Base-by-base conservation (phyloP, 2,113 vertebrate species). In the Burhinus bistriatus region DNA sequence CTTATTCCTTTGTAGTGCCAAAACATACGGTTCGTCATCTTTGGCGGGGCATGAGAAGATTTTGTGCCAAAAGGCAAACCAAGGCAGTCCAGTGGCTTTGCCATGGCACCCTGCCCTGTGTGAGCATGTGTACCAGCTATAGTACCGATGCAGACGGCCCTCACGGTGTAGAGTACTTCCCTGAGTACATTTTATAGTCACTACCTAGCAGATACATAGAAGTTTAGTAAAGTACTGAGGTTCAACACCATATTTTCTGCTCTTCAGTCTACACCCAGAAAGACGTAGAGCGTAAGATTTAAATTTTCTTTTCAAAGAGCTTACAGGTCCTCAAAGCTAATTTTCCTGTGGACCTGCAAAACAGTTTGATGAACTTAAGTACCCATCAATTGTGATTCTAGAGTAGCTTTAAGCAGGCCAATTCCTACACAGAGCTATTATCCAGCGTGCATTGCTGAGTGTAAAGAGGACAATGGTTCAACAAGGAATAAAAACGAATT, bases 401-500 rank as follows among this genome's bases (percentile, higher is more conserved):
- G 15, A 30, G 61, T 19, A 52, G 49, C 55, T 95, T 90, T 85
- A 90, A 89, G 19, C 42, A 83, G 70, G 64, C 55, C 58, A 45
- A 10, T 66, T 54, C 83, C 78, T 78, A 78, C 65, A 69, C 1
- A 51, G 71, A 86, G 62, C 40, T 36, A 89, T 93, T 94, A 93
- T 76, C 94, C 70, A 62, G 57, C 0, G 5, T 78, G 83, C 20
- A 72, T 86, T 97, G n/a, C 49, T 52, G 19, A 49, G 85, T 76
- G 64, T 89, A 49, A 97, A 96, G 86, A 95, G 97, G 95, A 97
- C 96, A 97, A 77, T 6, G 49, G 97, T 95, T 97, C 97, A 97
- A 97, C 97, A 97, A 98, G 97, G 93, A 83, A 94, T 97, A 96
- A 93, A 93, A 97, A 59, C 19, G 42, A 82, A 96, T 54, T 89